Base-by-base conservation (phyloP, 2,113 vertebrate genomes). In the Xyrauchen texanus region DNA sequence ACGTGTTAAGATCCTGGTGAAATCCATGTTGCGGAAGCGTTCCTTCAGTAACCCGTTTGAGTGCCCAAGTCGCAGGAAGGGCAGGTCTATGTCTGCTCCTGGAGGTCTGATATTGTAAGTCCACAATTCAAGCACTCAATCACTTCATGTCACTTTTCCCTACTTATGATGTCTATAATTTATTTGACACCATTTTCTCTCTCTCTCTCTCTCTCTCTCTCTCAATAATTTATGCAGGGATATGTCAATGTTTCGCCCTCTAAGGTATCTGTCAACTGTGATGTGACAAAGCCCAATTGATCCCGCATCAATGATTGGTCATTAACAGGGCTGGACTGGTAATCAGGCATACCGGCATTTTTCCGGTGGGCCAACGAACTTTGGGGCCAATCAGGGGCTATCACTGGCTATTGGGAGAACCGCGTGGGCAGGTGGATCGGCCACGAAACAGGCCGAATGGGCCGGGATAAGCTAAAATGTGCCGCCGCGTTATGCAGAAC, bases 41-140 rank as follows among this genome's bases (percentile, higher is more conserved):
- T 99, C 97, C 74, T 99, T 99, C 85, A 91, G 96, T 71, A 98
- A 99, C 83, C 97, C 97, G 0, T 99, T 98, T 3, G 97, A 99
- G 87, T 34, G 21, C 21, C 21, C 21, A 34, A 80, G 82, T 4
- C 90, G 94, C 60, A 89, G 93, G 75, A 94, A 96, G 12, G 94
- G 94, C 86, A 90, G 96, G 15, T 98, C 96, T 79, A 96, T 97
- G 96, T 98, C 97, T 64, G 95, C 95, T 34, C 95, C 97, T 1
- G 96, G 95, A 89, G 96, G 92, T 86, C 87, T 98, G 47, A 88
- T 96, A 81, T 92, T 90, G 97, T 99, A 93, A 84, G 97, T 95
- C 81, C 75, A 53, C 64, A 81, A 78, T 75, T 86, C 85, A 89
- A 87, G 84, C 85, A 15, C 68, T n/a, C 12, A 12, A 57, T 68